Evolutionary conservation across 2,797 vertebrate species (phyloP).

Genomic region (Meriones psammophilus): DNA sequence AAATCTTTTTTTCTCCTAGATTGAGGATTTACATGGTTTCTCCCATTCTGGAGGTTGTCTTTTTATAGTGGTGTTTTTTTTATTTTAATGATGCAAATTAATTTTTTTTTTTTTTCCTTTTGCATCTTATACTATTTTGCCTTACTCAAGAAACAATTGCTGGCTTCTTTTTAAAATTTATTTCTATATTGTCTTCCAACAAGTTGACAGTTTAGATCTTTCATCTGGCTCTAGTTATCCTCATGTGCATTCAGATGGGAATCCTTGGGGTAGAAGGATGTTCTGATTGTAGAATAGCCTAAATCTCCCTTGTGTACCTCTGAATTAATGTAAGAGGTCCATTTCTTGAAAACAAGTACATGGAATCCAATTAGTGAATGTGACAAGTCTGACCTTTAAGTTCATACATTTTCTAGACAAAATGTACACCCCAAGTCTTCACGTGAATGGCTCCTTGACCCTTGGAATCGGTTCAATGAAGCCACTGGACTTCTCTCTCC

Average conservation of each 20-base stretch:
- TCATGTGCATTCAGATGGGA: background rate
- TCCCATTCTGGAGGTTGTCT: background rate
- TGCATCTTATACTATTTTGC: background rate
- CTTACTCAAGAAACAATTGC: slow-evolving; percentile 14
- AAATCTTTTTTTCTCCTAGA: background rate
- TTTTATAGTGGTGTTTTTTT: background rate
- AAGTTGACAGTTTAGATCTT: background rate
- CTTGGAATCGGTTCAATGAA: slow-evolving; percentile 91
- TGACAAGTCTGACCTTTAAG: slow-evolving; percentile 15
- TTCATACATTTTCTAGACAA: slow-evolving; percentile 86
- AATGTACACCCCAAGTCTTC: slow-evolving; percentile 86
- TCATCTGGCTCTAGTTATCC: background rate
- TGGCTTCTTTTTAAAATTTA: slow-evolving; percentile 22
- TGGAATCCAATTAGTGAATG: background rate
- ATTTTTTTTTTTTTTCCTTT: background rate
- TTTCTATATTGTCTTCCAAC: slow-evolving; percentile 24
- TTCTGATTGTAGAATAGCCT: background rate
- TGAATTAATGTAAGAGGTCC: background rate
- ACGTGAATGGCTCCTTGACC: slow-evolving; percentile 89
- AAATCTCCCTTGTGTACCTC: background rate
- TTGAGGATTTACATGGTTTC: background rate
- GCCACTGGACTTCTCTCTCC: slow-evolving; percentile 87
- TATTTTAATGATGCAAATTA: background rate
- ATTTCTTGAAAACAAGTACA: background rate
- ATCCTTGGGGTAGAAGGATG: background rate